phyloP scores from a whole-genome alignment of 2,888 invertebrate species.

The Drosophila kanekoi region DNA sequence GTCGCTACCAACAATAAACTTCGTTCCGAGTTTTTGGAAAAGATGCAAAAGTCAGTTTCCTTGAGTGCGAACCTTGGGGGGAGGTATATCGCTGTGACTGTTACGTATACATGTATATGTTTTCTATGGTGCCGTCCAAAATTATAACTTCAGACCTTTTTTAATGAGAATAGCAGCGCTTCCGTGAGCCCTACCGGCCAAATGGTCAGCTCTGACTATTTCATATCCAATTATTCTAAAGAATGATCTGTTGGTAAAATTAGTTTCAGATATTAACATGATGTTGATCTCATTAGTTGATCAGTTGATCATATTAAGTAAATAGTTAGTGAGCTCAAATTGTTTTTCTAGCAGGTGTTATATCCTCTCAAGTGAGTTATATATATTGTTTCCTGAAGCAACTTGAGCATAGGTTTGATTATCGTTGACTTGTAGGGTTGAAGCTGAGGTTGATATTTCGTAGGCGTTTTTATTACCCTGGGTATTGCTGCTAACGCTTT shows the following conservation, averaged over 20 bases:
- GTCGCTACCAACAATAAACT: conserved; percentile 1
- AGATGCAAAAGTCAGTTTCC: conserved; percentile 3
- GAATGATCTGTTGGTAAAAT: background rate
- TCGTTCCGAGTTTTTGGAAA: conserved; percentile 2
- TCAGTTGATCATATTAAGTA: too few species aligned
- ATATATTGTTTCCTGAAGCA: too few species aligned
- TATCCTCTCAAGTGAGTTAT: too few species aligned
- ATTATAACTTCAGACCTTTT: conserved; percentile 6
- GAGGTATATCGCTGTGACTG: conserved; percentile 4
- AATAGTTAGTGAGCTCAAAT: too few species aligned
- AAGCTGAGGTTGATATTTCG: too few species aligned
- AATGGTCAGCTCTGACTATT: conserved; percentile 11
- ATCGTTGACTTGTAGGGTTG: too few species aligned
- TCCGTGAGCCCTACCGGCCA: background rate
- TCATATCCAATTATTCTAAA: conserved; percentile 7
- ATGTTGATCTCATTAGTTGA: too few species aligned
- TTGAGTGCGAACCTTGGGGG: conserved; percentile 4
- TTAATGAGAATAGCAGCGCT: background rate
- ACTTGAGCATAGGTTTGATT: too few species aligned
- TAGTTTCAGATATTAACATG: too few species aligned
- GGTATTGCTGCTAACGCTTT: background rate
- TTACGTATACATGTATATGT: conserved; percentile 8
- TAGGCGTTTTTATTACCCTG: too few species aligned
- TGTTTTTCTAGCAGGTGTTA: too few species aligned
- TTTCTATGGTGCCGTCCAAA: conserved; percentile 13